Percentiles rank a stretch among this genome's conserved stretches.
phyloP scores from a whole-genome alignment of 2,888 invertebrate genomes.

The Agelastica alni region DNA sequence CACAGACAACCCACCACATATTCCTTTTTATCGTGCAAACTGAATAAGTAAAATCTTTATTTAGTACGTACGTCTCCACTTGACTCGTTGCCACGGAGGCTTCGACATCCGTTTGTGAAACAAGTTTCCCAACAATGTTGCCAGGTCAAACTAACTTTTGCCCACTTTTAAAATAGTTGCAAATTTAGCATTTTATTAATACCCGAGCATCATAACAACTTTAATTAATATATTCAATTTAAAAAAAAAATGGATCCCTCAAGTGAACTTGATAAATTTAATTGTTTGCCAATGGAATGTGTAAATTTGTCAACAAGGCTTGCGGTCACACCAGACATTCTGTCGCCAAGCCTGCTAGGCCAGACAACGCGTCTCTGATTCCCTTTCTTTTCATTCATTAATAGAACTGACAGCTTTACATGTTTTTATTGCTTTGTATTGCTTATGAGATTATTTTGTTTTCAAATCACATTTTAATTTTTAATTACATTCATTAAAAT shows the following conservation, averaged over 20 bases:
- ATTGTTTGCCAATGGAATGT: slow-evolving; percentile 52
- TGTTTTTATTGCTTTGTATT: slow-evolving; percentile 30
- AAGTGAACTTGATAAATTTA: neutral
- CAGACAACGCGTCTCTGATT: slow-evolving; percentile 76
- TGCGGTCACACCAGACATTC: slow-evolving; percentile 86
- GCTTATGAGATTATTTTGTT: slow-evolving; percentile 22
- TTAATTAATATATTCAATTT: no score
- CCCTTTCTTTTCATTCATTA: slow-evolving; percentile 49
- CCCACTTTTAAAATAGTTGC: slow-evolving; percentile 38
- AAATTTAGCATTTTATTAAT: no score
- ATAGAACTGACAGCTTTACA: slow-evolving; percentile 30
- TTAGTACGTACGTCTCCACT: slow-evolving; percentile 47
- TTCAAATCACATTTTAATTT: slow-evolving; percentile 3
- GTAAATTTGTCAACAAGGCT: slow-evolving; percentile 68
- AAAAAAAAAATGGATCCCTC: no score
- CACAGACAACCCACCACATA: slow-evolving; percentile 29
- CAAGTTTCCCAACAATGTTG: slow-evolving; percentile 69
- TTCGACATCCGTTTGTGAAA: slow-evolving; percentile 75
- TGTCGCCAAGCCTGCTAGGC: slow-evolving; percentile 86
- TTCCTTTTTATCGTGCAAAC: slow-evolving; percentile 14
- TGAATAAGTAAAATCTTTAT: slow-evolving; percentile 32
- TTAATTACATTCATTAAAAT: slow-evolving; percentile 2
- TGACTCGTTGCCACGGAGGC: slow-evolving; percentile 53
- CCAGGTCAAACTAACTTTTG: slow-evolving; percentile 48
- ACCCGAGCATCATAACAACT: no score